Base-by-base conservation (phyloP, 2,113 vertebrate genomes). In the Anhinga anhinga region DNA sequence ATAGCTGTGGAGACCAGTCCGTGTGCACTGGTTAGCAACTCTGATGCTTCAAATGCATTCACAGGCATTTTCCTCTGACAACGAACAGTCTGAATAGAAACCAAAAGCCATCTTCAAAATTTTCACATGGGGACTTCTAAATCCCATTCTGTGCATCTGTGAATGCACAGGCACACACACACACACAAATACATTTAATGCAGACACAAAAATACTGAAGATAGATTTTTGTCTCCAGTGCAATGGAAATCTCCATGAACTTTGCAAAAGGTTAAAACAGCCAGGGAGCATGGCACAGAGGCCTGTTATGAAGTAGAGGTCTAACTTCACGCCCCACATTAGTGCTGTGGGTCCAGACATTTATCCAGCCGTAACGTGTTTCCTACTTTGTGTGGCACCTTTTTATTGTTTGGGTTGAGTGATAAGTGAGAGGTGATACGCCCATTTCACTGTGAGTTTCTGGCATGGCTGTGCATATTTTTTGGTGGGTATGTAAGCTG, bases 221-320 rank as follows among this genome's bases (percentile, higher is more conserved):
- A 11, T 14, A 44, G 67, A n/a, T n/a, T 79, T 88, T 73, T 82
- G 20, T 50, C 67, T 85, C 32, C 36, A 20, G 11, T 53, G 36
- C 20, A 73, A 0, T 17, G 36, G 34, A 85, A 85, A 58, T 56
- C 27, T 23, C 21, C 3, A 0, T 53, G 21, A 88, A 62, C 23
- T 93, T 85, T 49, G 34, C 36, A 53, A 20, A 61, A 80, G 17
- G n/a, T 80, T 82, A 22, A 40, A 82, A 32, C 19, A 56, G 11
- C 9, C 44, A 26, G 49, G 56, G 25, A 78, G 20, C 0, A 1
- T 27, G 45, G 45, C n/a, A 34, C 3, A 0, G 20, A 59, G 7
- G 21, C 61, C 36, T 47, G 3, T 47, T 49, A 15, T 2, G 15
- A 82, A 18, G 30, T 25, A 38, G 53, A 42, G 20, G 29, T 72